Conservation (phyloP, 2,113 vertebrate genomes). For the Podarcis muralis region DNA sequence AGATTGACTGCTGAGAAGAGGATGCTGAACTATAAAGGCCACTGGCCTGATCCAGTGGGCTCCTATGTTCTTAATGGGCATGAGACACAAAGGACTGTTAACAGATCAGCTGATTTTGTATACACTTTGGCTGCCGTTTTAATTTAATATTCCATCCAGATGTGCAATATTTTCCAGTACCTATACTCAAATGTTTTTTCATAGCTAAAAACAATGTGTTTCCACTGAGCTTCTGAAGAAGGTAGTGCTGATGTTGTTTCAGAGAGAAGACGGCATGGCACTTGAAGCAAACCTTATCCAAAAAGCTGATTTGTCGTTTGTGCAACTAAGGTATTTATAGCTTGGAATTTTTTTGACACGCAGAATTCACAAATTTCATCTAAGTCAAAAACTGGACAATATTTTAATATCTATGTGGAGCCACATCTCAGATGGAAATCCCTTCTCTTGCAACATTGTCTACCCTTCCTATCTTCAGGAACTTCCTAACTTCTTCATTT, state of each 20-base stretch:
- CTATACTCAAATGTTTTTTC: neutral
- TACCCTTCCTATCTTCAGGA: slow-evolving; percentile 4
- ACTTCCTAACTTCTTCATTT: slow-evolving; percentile 28
- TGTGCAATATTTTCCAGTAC: neutral
- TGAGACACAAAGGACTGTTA: neutral
- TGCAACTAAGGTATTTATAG: neutral
- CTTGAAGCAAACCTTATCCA: neutral
- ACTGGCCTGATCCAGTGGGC: too few relatives aligned
- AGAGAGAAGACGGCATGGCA: neutral
- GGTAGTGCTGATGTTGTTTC: neutral
- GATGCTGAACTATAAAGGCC: too few relatives aligned
- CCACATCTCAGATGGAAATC: rapidly evolving
- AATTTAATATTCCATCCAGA: neutral
- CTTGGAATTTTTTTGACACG: neutral
- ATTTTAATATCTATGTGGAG: too few relatives aligned
- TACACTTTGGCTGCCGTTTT: neutral
- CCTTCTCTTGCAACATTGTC: neutral
- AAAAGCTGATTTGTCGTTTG: neutral
- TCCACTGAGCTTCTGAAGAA: neutral
- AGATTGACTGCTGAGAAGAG: too few relatives aligned
- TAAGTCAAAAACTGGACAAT: rapidly evolving
- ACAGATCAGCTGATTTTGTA: neutral
- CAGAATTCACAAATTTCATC: rapidly evolving
- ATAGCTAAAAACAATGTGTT: neutral
- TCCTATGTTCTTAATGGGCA: neutral